Evolutionary conservation across 2,797 vertebrate species (phyloP), one percentile per base, ranked within the genome.

Genomic region (Acanthopagrus latus): DNA sequence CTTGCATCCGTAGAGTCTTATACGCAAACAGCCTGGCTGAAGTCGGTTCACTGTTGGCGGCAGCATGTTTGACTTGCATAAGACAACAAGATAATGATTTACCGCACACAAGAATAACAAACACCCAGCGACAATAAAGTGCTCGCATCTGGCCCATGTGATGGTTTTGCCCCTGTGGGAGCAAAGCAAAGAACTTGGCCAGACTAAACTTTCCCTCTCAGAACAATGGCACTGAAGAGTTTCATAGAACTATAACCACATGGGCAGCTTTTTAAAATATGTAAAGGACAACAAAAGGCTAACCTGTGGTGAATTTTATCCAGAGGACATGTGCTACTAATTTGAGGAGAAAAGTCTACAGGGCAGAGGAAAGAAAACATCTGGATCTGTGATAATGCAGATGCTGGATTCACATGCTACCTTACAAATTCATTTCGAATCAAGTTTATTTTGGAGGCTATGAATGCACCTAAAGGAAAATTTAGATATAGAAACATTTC

Each of bases 161-260:
- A 74, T 60, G 33, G 27, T 69, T 78, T 80, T 67, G 57, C 59
- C 21, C 33, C 47, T 68, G 58, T 59, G 71, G 76, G 65, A 76
- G 56, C 55, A 72, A 41, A 73, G 58, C 55, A 14, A 38, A 78
- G 58, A 60, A 46, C 64, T 62, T 16, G 63, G 41, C 65, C 64
- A 83, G 77, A 78, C 82, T 71, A 82, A 88, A 87, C 76, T 69
- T 81, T 51, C 78, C 78, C 64, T 38, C 65, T 83, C 56, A 72
- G 70, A 86, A 86, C 83, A 86, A 88, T 82, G 63, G 54, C 41
- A 75, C 44, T 63, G 78, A 27, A 11, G 69, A 67, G 60, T 72
- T 85, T 85, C 47, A 23, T 17, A 58, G 44, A 86, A 67, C 64
- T 69, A 21, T 38, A 67, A 87, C 75, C 83, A 73, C 82, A 80